These are phyloP conservation scores for Agrilus biguttatus DNA, from an alignment of 2,888 invertebrate species.

Conservation along the genomic window DNA sequence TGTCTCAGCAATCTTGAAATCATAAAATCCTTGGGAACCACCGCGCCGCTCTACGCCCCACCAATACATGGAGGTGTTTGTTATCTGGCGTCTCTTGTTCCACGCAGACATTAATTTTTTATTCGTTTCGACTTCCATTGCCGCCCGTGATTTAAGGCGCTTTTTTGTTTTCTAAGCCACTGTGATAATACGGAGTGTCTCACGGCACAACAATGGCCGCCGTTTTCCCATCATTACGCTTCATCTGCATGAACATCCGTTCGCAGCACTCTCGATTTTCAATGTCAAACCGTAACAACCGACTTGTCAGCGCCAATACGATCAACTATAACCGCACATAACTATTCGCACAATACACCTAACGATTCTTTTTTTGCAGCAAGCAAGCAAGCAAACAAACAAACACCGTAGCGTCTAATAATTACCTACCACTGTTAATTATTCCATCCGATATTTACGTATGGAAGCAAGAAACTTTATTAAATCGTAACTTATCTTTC, in stretches of 20 bases:
- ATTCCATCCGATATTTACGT: no score
- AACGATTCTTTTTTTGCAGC: no score
- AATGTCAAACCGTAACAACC: conserved; percentile 22
- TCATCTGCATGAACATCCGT: conserved; percentile 34
- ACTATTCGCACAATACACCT: no score
- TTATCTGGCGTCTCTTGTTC: conserved; percentile 6
- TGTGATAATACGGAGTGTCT: conserved; percentile 29
- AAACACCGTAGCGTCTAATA: no score
- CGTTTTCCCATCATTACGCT: conserved; percentile 33
- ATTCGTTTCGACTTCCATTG: conserved; percentile 17
- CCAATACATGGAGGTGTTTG: not conserved
- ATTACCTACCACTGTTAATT: no score
- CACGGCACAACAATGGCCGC: conserved; percentile 28
- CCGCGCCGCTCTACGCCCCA: not conserved
- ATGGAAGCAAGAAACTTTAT: no score
- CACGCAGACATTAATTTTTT: conserved; percentile 18
- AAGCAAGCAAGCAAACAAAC: no score
- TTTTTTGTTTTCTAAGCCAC: conserved; percentile 32
- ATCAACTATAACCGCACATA: no score
- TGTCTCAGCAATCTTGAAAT: conserved; percentile 16
- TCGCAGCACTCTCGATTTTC: conserved; percentile 31
- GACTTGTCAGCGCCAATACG: no score
- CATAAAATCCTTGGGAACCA: conserved; percentile 19
- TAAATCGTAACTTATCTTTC: no score
- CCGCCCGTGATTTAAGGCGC: conserved; percentile 24